phyloP scores from a whole-genome alignment of 64 coral and sea anemone species.

The Pocillopora damicornis region DNA sequence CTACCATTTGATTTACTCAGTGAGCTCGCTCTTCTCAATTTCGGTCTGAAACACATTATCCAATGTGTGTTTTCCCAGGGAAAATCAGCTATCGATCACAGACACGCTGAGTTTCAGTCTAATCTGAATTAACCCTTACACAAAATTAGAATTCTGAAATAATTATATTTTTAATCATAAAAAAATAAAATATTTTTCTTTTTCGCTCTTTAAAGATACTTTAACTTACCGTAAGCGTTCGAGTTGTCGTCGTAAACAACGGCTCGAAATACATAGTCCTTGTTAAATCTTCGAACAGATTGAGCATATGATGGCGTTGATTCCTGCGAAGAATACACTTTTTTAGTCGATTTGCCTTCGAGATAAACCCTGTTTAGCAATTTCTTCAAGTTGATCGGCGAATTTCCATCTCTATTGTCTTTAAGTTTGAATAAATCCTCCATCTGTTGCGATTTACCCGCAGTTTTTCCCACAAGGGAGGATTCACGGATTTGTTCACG shows the following conservation, averaged over 20 bases:
- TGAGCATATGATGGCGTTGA: neutral
- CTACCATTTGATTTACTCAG: neutral
- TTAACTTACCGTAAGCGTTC: slow-evolving; percentile 20
- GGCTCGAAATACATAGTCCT: slow-evolving; percentile 20
- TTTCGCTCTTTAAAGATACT: neutral
- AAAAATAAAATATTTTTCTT: neutral
- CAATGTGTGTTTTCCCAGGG: no score
- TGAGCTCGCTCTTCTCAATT: neutral
- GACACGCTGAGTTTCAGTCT: no score
- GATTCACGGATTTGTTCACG: neutral
- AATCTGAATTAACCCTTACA: no score
- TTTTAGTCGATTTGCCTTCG: neutral
- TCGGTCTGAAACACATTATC: no score
- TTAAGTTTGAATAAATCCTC: neutral
- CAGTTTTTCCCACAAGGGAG: neutral
- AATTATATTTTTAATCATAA: no score
- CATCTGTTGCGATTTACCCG: neutral
- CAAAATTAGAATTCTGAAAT: no score
- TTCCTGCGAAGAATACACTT: neutral
- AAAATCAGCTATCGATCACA: no score
- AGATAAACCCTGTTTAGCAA: neutral
- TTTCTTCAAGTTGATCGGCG: neutral
- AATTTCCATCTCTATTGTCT: neutral
- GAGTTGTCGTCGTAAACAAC: neutral
- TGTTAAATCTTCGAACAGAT: neutral